phyloP scores from a whole-genome alignment of 35 echinoderm and acorn worm species.

The Apostichopus californicus region DNA sequence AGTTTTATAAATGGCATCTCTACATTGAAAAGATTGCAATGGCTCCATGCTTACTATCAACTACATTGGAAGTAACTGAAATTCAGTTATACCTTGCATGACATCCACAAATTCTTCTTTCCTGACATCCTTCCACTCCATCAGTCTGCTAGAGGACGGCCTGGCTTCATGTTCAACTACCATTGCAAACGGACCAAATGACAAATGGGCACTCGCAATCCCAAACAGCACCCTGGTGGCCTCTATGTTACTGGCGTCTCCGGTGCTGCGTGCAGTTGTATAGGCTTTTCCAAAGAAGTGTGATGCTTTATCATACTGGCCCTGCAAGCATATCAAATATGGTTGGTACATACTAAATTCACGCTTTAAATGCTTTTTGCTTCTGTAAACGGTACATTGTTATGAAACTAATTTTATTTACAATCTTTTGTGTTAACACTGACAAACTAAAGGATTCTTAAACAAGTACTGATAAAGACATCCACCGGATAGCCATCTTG shows the following conservation, averaged over 20 bases:
- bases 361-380: neutral
- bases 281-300: conserved; percentile 94
- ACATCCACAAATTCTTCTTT: conserved; percentile 72
- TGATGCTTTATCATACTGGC: conserved; percentile 87
- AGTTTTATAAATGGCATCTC: too few species aligned
- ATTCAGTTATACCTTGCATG: neutral
- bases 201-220: conserved; percentile 84
- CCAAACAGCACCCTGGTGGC: conserved; percentile 81
- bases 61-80: too few species aligned
- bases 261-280: conserved; percentile 85
- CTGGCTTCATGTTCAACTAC: conserved; percentile 71
- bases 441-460: too few species aligned
- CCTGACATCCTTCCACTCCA: conserved; percentile 94
- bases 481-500: too few species aligned
- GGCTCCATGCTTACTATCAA: too few species aligned
- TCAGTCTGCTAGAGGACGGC: conserved; percentile 51
- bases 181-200: conserved; percentile 63
- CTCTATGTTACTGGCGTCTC: conserved; percentile 62
- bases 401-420: neutral
- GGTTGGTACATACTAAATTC: too few species aligned
- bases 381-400: neutral
- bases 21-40: too few species aligned
- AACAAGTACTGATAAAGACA: too few species aligned
- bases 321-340: conserved; percentile 41
- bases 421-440: too few species aligned